Evolutionary conservation across 2,888 invertebrate genomes (phyloP).

Genomic region (Ommatoiulus sabulosus): DNA sequence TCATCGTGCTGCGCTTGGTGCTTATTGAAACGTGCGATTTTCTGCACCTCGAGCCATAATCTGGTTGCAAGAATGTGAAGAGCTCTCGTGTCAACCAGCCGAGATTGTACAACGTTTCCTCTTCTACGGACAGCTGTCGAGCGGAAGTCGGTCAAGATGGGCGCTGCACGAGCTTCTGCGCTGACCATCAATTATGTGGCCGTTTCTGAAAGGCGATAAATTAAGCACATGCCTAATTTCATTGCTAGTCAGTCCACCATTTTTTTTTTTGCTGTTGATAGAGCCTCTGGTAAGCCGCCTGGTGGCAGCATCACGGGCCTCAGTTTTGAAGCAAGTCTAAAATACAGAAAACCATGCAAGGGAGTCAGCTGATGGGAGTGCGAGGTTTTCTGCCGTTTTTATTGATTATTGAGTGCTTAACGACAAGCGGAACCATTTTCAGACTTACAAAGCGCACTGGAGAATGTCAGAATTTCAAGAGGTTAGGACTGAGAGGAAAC

Average conservation of each 20-base stretch:
- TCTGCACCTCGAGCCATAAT: neutral
- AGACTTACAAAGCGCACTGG: too few relatives aligned
- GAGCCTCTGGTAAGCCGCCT: too few relatives aligned
- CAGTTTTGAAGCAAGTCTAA: too few relatives aligned
- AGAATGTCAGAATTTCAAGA: too few relatives aligned
- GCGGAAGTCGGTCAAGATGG: neutral
- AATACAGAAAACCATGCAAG: too few relatives aligned
- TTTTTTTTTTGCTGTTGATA: too few relatives aligned
- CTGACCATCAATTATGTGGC: neutral
- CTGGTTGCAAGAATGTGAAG: constrained; percentile 2
- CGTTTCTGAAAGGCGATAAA: neutral
- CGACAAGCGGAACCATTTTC: too few relatives aligned
- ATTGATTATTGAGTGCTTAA: too few relatives aligned
- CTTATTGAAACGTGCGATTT: neutral
- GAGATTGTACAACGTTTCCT: neutral
- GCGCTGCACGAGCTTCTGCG: neutral
- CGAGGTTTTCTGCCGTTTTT: too few relatives aligned
- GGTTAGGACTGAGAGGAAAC: too few relatives aligned
- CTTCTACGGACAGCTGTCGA: neutral
- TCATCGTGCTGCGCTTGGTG: neutral
- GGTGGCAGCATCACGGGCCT: too few relatives aligned
- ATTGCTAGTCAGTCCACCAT: neutral
- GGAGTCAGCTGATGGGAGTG: too few relatives aligned
- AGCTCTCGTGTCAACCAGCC: neutral
- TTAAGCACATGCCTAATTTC: neutral